A percentile compares a stretch with the other conserved stretches of the same genome.
phyloP scores from a whole-genome alignment of 1,140 invertebrate genomes.

The Medauroidea extradentata region DNA sequence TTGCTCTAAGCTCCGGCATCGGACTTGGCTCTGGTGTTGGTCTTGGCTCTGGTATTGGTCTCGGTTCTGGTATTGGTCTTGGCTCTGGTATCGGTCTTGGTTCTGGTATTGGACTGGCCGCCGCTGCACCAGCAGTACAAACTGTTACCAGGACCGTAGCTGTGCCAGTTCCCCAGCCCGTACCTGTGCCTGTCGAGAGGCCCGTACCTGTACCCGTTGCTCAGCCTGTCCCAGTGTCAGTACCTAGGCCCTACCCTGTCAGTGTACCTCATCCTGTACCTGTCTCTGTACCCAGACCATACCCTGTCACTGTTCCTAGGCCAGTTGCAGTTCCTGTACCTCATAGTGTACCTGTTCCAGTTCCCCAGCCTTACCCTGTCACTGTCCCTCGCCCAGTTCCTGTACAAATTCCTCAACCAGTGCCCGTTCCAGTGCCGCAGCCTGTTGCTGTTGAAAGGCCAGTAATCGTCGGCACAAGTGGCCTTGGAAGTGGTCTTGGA shows the following conservation, averaged over 20 bases:
- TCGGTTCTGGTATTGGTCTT: background rate
- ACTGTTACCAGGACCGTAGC: background rate
- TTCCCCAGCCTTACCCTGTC: slow-evolving; percentile 1
- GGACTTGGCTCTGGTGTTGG: background rate
- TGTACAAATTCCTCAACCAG: background rate
- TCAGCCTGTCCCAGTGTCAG: slow-evolving; percentile 1
- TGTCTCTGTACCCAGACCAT: slow-evolving; percentile 3
- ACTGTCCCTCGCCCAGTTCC: background rate
- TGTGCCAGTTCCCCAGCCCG: background rate
- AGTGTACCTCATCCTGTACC: slow-evolving; percentile 3
- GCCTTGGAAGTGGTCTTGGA: background rate
- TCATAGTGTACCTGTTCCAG: slow-evolving; percentile 1
- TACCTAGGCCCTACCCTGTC: background rate
- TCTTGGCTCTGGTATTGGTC: background rate
- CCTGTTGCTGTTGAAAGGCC: background rate
- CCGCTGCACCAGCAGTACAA: background rate
- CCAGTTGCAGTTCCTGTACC: slow-evolving; percentile 5
- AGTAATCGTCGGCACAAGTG: background rate
- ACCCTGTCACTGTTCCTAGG: slow-evolving; percentile 1
- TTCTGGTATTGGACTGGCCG: background rate
- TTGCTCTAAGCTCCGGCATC: too few species aligned
- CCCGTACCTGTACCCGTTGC: background rate
- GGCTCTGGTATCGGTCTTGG: slow-evolving; percentile 2
- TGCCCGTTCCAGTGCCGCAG: background rate
- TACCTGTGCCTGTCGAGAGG: too few species aligned